Evolutionary conservation across 2,888 invertebrate genomes (phyloP).

Genomic region (Achlya flavicornis): DNA sequence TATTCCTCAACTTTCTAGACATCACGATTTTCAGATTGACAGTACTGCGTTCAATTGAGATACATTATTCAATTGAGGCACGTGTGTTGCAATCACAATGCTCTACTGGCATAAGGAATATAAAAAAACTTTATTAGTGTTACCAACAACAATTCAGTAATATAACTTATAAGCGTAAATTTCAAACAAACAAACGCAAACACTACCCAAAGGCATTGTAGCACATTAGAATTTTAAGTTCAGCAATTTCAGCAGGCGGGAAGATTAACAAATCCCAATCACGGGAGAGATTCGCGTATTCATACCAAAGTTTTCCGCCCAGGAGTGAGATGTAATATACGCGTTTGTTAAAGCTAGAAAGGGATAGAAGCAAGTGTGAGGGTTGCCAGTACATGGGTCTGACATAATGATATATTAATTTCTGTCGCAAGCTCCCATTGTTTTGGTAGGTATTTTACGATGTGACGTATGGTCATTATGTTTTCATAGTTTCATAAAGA

Average conservation of each 20-base stretch:
- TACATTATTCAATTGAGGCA: too few species aligned
- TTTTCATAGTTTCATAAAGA: slow-evolving; percentile 83
- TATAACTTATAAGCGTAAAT: slow-evolving; percentile 15
- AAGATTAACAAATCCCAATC: slow-evolving; percentile 81
- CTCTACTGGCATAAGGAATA: background rate
- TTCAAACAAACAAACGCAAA: slow-evolving; percentile 39
- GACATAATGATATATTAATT: slow-evolving; percentile 85
- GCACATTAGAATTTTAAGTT: slow-evolving; percentile 76
- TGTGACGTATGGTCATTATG: slow-evolving; percentile 82
- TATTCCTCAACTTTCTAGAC: too few species aligned
- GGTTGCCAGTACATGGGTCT: slow-evolving; percentile 70
- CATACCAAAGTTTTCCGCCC: slow-evolving; percentile 72
- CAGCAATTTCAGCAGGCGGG: slow-evolving; percentile 59
- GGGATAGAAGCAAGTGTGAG: slow-evolving; percentile 51
- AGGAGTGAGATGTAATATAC: slow-evolving; percentile 42
- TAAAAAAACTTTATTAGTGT: background rate
- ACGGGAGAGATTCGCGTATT: slow-evolving; percentile 72
- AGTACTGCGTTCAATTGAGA: too few species aligned
- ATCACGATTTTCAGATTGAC: too few species aligned
- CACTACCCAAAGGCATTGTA: slow-evolving; percentile 64
- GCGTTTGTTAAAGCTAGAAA: slow-evolving; percentile 25
- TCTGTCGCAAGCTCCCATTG: slow-evolving; percentile 80
- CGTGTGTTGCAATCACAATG: background rate
- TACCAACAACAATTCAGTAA: background rate
- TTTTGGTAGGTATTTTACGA: slow-evolving; percentile 81